Evolutionary conservation across 2,113 vertebrate genomes (phyloP).

Genomic region (Motacilla alba): DNA sequence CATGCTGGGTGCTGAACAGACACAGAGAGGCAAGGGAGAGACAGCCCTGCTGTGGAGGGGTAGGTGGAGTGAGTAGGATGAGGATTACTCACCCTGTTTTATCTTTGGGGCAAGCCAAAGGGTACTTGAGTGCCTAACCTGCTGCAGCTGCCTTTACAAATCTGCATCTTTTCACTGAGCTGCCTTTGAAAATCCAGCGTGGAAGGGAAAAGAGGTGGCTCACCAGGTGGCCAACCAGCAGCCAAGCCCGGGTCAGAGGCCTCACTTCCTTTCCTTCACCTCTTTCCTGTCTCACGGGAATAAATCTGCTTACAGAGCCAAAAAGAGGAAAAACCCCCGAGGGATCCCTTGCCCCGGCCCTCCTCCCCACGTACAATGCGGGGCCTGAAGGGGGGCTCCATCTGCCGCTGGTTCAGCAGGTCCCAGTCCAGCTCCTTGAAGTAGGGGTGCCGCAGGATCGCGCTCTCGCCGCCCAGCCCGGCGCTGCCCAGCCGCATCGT

Average conservation of each 20-base stretch:
- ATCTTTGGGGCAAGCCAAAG: background rate
- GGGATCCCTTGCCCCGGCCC: background rate
- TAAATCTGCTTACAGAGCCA: background rate
- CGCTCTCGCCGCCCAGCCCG: conserved; percentile 80
- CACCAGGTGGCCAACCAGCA: background rate
- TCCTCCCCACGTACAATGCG: conserved; percentile 83
- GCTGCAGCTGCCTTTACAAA: background rate
- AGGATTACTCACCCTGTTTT: background rate
- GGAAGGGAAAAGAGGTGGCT: background rate
- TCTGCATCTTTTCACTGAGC: background rate
- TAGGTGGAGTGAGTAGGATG: background rate
- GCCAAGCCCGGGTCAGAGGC: background rate
- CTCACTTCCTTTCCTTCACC: background rate
- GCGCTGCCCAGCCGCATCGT: conserved; percentile 86
- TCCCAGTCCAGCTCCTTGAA: conserved; percentile 90
- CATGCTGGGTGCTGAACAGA: background rate
- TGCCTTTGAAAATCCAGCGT: background rate
- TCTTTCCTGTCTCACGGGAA: background rate
- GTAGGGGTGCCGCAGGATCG: conserved; percentile 86
- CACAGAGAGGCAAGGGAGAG: background rate
- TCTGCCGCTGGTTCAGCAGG: conserved; percentile 83
- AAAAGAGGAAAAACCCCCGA: fast-evolving
- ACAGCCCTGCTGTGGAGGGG: background rate
- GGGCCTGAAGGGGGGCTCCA: conserved; percentile 94
- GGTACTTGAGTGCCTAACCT: background rate